These are phyloP conservation scores for Brenthis ino DNA, from an alignment of 2,888 invertebrate genomes.

Conservation along the genomic window DNA sequence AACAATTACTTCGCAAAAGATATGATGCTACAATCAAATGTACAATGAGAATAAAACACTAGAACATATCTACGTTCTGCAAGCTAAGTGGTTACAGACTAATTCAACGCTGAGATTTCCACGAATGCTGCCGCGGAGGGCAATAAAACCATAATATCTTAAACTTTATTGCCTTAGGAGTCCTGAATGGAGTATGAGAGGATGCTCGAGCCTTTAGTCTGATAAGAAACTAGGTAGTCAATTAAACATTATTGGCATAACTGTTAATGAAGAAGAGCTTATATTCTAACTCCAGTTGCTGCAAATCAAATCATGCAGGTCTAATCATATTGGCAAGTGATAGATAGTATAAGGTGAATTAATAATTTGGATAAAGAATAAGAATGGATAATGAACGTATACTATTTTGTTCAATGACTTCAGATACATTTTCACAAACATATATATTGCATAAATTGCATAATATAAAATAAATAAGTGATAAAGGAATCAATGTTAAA, in stretches of 20 bases:
- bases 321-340: too few species aligned
- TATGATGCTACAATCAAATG: constrained; percentile 52
- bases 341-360: too few species aligned
- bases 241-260: background rate
- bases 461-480: too few species aligned
- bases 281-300: too few species aligned
- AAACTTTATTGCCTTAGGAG: background rate
- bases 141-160: constrained; percentile 8
- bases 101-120: constrained; percentile 41
- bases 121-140: constrained; percentile 15
- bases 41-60: constrained; percentile 44
- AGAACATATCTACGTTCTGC: constrained; percentile 35
- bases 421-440: too few species aligned
- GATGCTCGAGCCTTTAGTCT: background rate
- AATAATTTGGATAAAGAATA: too few species aligned
- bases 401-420: too few species aligned
- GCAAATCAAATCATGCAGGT: too few species aligned
- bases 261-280: too few species aligned
- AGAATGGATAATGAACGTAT: too few species aligned
- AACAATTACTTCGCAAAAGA: constrained; percentile 54
- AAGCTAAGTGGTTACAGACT: constrained; percentile 15
- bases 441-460: too few species aligned
- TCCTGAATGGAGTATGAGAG: background rate
- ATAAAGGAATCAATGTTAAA: too few species aligned
- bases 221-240: background rate